Conservation (phyloP, 2,113 vertebrate species). For the Regulus satrapa region DNA sequence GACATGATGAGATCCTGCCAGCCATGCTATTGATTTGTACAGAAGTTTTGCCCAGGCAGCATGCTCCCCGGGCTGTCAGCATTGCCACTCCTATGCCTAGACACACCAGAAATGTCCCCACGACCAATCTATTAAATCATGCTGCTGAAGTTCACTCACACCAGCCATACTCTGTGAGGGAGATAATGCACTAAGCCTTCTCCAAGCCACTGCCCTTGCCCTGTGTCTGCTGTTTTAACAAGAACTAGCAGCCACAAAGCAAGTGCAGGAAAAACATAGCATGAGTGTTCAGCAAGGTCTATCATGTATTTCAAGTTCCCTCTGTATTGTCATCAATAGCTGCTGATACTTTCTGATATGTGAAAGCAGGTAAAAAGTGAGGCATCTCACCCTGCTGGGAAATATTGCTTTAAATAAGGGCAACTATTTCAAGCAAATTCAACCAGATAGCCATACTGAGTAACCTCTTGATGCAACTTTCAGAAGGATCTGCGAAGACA, state of each 20-base stretch:
- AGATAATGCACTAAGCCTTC: not conserved
- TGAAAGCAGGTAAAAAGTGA: not conserved
- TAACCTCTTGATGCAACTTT: not conserved
- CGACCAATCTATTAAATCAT: not conserved
- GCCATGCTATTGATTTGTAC: not conserved
- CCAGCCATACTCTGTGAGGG: not conserved
- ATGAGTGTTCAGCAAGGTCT: not conserved
- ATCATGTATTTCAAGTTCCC: not conserved
- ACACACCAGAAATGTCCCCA: not conserved
- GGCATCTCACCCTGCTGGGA: not conserved
- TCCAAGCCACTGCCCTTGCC: not conserved
- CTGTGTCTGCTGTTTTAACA: not conserved
- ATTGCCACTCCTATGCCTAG: not conserved
- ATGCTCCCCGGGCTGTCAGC: not conserved
- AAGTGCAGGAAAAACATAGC: accelerated
- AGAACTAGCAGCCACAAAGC: not conserved
- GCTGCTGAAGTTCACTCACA: not conserved
- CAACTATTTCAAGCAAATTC: not conserved
- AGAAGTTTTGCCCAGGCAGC: not conserved
- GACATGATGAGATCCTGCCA: not conserved
- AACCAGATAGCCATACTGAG: not conserved
- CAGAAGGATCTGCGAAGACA: conserved; percentile 28
- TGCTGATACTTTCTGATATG: not conserved
- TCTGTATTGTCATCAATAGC: not conserved
- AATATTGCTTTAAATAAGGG: not conserved